phyloP scores from a whole-genome alignment of 1,140 invertebrate genomes.

The Trachymyrmex septentrionalis region DNA sequence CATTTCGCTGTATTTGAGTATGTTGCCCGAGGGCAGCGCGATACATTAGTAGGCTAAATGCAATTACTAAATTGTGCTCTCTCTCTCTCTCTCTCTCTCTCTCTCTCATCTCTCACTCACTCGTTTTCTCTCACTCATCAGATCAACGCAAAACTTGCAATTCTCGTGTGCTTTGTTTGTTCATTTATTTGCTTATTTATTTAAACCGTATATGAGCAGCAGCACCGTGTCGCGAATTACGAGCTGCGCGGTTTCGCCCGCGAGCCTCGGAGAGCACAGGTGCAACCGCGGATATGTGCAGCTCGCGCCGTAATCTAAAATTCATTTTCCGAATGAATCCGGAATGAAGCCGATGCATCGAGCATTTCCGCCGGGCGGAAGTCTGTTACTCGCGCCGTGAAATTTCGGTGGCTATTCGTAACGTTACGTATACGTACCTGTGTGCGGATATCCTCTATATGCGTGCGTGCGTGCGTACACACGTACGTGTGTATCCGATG shows the following conservation, averaged over 20 bases:
- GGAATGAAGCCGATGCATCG: slow-evolving; percentile 62
- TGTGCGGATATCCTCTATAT: neutral
- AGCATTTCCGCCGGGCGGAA: slow-evolving; percentile 35
- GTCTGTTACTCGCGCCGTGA: slow-evolving; percentile 33
- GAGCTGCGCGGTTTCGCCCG: slow-evolving; percentile 40
- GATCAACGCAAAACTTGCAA: slow-evolving; percentile 61
- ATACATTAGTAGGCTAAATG: slow-evolving; percentile 25
- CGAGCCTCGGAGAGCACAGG: slow-evolving; percentile 46
- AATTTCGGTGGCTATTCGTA: slow-evolving; percentile 45
- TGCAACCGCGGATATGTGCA: slow-evolving; percentile 54
- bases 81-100: neutral
- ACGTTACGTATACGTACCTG: neutral
- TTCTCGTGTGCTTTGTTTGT: slow-evolving; percentile 68
- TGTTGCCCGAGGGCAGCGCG: neutral
- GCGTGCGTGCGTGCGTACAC: neutral
- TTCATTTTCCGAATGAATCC: slow-evolving; percentile 73
- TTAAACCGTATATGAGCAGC: slow-evolving; percentile 61
- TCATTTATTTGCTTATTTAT: slow-evolving; percentile 74
- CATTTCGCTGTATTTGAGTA: neutral
- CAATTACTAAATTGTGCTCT: slow-evolving; percentile 17
- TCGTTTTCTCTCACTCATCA: neutral
- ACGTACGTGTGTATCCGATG: neutral
- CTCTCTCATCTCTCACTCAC: neutral
- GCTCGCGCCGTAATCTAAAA: slow-evolving; percentile 67
- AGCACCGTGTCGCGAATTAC: slow-evolving; percentile 47